Conservation (phyloP, 1,140 invertebrate genomes). For the Megalopta genalis region DNA sequence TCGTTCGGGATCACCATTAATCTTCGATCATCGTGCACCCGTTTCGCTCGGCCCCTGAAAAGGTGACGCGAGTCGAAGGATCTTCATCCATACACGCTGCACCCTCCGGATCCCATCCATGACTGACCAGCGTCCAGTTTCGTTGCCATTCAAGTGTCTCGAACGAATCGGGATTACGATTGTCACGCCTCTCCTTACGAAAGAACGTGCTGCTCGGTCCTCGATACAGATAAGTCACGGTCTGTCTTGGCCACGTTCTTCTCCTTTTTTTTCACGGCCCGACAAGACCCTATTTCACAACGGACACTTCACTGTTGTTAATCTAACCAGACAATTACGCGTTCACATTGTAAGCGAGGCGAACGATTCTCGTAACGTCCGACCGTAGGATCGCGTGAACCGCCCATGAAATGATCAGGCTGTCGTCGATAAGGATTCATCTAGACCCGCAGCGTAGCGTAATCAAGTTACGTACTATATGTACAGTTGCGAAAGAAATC, state of each 20-base stretch:
- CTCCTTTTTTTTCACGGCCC: background rate
- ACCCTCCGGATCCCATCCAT: background rate
- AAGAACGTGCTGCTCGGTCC: constrained; percentile 37
- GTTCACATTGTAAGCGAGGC: constrained; percentile 26
- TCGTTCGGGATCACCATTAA: constrained; percentile 19
- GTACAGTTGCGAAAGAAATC: too few relatives aligned
- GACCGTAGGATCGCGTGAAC: background rate
- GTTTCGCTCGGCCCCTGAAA: constrained; percentile 2
- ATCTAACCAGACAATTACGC: constrained; percentile 44
- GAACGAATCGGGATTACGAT: constrained; percentile 46
- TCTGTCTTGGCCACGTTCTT: constrained; percentile 1
- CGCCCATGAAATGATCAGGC: too few relatives aligned
- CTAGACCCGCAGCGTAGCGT: background rate
- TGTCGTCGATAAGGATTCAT: too few relatives aligned
- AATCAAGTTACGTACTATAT: background rate
- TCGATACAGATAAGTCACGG: constrained; percentile 50
- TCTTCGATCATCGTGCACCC: constrained; percentile 22
- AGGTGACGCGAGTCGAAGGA: constrained; percentile 17
- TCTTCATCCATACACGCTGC: constrained; percentile 29
- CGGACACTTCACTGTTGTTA: constrained; percentile 23
- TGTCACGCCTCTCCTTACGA: constrained; percentile 47
- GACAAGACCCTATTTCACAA: constrained; percentile 11
- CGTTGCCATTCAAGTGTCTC: constrained; percentile 36
- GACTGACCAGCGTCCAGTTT: constrained; percentile 49
- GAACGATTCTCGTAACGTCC: background rate